Evolutionary conservation across 2,797 vertebrate genomes (phyloP), one percentile per base, ranked within the genome.

Genomic region (Eupleurogrammus muticus): DNA sequence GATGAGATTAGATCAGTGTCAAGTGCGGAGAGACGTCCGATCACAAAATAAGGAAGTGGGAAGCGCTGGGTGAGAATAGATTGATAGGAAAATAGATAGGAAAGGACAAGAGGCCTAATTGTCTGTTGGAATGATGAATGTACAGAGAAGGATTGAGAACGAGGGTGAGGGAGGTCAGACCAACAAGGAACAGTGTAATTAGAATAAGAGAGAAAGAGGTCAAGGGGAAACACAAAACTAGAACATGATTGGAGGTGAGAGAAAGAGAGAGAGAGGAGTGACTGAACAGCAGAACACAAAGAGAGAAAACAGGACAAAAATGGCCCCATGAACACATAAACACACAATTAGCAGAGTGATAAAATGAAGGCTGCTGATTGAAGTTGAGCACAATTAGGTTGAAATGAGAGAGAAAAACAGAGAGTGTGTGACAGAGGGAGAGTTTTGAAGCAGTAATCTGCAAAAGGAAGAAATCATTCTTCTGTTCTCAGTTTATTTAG

Each of bases 31-130:
- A 42, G 28, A 42, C 5, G 16, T 28, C 9, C 1, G 9, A 61
- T 17, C n/a, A 23, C 40, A 47, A 24, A 66, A 50, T 20, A 46
- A 53, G n/a, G 36, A 42, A 58, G n/a, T 3, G 55, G 55, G 40
- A 61, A 24, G 46, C 2, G 0, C 2, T 6, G 24, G 24, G 7
- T 21, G 46, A 14, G n/a, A 58, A 55, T 20, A 57, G 65, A 28
- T 14, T 63, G 77, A 75, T 56, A 23, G 51, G 48, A 58, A 64
- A 51, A 77, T 52, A 63, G 65, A 87, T 56, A n/a, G 20, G 54
- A 44, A n/a, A 23, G 17, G 65, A 78, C 66, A 58, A 64, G 50
- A 77, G 73, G 56, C n/a, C 1, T 4, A 49, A 67, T 3, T 8
- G 49, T 58, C 20, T 0, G 1, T 36, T 28, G 24, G n/a, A 60